These are phyloP conservation scores for Ammospiza nelsoni DNA, from an alignment of 2,113 vertebrate genomes.

Conservation along the genomic window DNA sequence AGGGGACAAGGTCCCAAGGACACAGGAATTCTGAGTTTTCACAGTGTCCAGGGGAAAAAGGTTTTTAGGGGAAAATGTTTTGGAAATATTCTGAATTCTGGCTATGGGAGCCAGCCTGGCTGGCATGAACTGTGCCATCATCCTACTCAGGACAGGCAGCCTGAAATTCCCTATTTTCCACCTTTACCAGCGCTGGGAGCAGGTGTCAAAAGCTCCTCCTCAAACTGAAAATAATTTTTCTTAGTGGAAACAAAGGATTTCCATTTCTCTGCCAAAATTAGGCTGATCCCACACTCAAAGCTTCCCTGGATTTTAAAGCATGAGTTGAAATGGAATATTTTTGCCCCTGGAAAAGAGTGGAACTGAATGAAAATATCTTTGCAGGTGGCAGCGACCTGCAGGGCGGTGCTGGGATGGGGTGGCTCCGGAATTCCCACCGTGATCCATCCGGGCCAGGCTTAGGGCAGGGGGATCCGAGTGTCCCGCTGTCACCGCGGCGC, in stretches of 20 bases:
- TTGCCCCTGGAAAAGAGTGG: neutral
- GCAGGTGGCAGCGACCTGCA: neutral
- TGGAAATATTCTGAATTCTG: neutral
- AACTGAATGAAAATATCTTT: fast-evolving
- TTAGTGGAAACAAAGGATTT: neutral
- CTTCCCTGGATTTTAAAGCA: neutral
- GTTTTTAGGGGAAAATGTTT: neutral
- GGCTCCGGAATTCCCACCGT: fast-evolving
- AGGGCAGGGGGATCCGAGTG: fast-evolving
- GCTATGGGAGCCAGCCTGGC: neutral
- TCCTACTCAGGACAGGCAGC: neutral
- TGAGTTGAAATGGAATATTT: fast-evolving
- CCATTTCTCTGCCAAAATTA: neutral
- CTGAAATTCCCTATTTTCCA: neutral
- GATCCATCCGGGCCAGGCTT: fast-evolving
- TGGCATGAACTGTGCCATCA: neutral
- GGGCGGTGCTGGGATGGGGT: neutral
- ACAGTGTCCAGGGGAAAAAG: neutral
- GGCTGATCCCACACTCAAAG: fast-evolving
- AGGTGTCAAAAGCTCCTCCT: neutral
- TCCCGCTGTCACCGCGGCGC: neutral
- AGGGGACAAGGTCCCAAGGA: neutral
- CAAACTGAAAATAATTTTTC: fast-evolving
- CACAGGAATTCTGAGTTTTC: neutral
- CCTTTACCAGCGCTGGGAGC: neutral